Base-by-base conservation (phyloP, 2,797 vertebrate species). In the Acestrorhynchus altus region DNA sequence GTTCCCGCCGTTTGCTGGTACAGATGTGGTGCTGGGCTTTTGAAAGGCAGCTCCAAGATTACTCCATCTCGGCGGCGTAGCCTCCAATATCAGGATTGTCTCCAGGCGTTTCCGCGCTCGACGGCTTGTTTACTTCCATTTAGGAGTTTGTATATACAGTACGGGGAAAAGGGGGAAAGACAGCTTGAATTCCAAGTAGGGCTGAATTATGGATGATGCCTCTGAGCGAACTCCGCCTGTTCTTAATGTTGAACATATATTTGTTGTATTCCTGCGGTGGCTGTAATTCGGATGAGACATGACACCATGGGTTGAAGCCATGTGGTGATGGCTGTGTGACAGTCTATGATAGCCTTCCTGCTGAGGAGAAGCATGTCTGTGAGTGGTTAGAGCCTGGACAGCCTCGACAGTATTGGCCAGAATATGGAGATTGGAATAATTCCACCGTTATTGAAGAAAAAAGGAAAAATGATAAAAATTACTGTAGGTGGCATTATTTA, bases 191-290 rank as follows among this genome's bases (percentile, higher is more conserved):
- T 81, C 83, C 63, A 82, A 82, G 64, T 72, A 72, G 54, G 67
- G 65, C 76, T 92, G 86, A 91, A 92, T 91, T 87, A 91, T 90
- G 81, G 79, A 92, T 89, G 83, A 89, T 84, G 80, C 85, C 85
- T 87, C 75, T 51, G n/a, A 89, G 85, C 81, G 71, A 82, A 81
- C 81, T 81, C 76, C 61, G 81, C 80, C 66, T 86, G 81, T 86
- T 90, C 86, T 84, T 80, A 73, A 81, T 83, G 77, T 86, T 76
- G 79, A 88, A 90, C 83, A 83, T 87, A 88, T 72, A 83, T 88
- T 88, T 88, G 85, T 77, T 72, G 83, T 85, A 78, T 80, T 82
- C 86, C 85, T 8, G 76, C 82, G 78, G 86, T 87, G 79, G 84
- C 83, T 87, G 81, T 89, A 88, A 84, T 85, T 72, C 82, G 79